Evolutionary conservation across 2,888 invertebrate genomes (phyloP).

Genomic region (Lithophane leautieri): DNA sequence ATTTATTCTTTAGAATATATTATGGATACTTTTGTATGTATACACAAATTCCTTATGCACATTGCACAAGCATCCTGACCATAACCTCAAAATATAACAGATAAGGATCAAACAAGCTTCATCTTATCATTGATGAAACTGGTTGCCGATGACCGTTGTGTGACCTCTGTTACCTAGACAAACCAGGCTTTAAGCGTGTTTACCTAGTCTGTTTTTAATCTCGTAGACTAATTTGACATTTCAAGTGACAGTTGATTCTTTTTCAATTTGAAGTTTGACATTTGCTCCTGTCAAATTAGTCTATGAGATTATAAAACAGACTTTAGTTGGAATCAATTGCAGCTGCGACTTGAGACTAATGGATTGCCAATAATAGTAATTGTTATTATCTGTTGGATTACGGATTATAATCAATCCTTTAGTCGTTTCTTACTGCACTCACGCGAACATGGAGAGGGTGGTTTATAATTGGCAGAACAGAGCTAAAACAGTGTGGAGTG

Average conservation of each 20-base stretch:
- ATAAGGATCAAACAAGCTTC: neutral
- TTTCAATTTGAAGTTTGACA: too few relatives aligned
- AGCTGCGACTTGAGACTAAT: constrained; percentile 6
- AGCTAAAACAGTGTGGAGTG: neutral
- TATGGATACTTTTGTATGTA: neutral
- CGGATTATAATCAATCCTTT: constrained; percentile 22
- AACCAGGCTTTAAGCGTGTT: neutral
- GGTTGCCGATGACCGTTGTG: neutral
- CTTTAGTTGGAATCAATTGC: neutral
- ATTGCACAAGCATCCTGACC: neutral
- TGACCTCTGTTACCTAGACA: constrained; percentile 1
- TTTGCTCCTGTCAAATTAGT: too few relatives aligned
- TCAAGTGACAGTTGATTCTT: too few relatives aligned
- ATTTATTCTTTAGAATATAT: neutral
- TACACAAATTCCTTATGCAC: neutral
- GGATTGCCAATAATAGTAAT: neutral
- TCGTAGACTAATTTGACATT: too few relatives aligned
- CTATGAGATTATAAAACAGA: too few relatives aligned
- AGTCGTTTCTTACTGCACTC: constrained; percentile 2
- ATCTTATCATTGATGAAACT: constrained; percentile 5
- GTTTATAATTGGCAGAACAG: neutral
- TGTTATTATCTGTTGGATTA: neutral
- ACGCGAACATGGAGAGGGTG: neutral
- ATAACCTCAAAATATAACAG: neutral
- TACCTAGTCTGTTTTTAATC: too few relatives aligned